These are phyloP conservation scores for Myrmecobius fasciatus DNA, from an alignment of 2,113 vertebrate species.

Conservation along the genomic window DNA sequence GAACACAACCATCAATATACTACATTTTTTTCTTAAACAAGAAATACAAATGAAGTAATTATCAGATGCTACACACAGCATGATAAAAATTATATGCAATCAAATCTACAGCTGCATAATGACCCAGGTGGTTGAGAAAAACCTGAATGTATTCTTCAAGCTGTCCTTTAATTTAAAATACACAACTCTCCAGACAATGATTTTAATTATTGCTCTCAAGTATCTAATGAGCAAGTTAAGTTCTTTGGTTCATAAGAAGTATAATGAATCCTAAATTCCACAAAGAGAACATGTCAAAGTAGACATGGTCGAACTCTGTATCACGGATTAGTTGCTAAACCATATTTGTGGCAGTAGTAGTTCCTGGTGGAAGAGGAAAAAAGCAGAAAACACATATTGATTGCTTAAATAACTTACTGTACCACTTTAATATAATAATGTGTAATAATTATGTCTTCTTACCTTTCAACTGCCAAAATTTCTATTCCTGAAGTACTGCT, in stretches of 20 bases:
- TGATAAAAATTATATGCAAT: neutral
- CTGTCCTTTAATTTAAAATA: neutral
- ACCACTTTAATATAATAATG: neutral
- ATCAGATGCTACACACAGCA: neutral
- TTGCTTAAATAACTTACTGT: neutral
- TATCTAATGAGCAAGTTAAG: neutral
- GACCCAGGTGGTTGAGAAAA: neutral
- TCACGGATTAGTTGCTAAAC: constrained; percentile 26
- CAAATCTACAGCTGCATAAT: neutral
- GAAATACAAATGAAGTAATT: neutral
- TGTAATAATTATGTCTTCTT: constrained; percentile 63
- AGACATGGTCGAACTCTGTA: constrained; percentile 10
- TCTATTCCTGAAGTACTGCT: constrained; percentile 95
- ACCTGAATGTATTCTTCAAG: constrained; percentile 1
- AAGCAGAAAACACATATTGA: constrained; percentile 4
- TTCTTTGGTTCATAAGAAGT: neutral
- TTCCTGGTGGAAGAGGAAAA: neutral
- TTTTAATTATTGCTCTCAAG: constrained; percentile 16
- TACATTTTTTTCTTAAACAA: neutral
- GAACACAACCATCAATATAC: neutral
- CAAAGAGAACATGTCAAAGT: neutral
- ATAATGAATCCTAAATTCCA: neutral
- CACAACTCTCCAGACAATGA: constrained; percentile 1
- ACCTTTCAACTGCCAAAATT: constrained; percentile 97
- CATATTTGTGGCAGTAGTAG: neutral